Evolutionary conservation across 2,797 vertebrate species (phyloP).

Genomic region (Poecilia gillii): DNA sequence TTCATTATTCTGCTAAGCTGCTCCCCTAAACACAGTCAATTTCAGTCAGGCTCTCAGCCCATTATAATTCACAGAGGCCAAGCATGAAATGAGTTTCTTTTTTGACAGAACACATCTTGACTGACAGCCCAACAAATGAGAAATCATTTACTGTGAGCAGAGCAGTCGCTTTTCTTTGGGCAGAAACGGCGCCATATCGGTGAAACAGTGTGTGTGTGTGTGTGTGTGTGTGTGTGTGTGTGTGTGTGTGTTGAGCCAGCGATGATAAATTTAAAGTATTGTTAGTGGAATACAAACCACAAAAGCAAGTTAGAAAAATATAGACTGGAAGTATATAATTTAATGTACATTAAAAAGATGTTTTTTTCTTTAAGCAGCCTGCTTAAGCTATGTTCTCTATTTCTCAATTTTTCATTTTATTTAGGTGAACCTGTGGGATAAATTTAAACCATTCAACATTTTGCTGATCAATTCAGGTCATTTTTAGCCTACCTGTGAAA

Average conservation of each 20-base stretch:
- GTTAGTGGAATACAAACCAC: slow-evolving; percentile 33
- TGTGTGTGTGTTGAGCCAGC: slow-evolving; percentile 11
- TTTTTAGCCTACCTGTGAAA: background rate
- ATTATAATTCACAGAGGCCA: slow-evolving; percentile 68
- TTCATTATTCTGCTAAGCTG: slow-evolving; percentile 48
- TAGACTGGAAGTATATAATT: background rate
- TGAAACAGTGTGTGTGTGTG: slow-evolving; percentile 24
- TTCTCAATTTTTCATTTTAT: background rate
- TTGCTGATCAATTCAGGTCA: background rate
- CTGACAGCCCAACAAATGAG: slow-evolving; percentile 79
- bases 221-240: slow-evolving; percentile 26
- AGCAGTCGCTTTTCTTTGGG: slow-evolving; percentile 58
- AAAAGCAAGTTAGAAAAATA: slow-evolving; percentile 2
- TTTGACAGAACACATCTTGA: slow-evolving; percentile 66
- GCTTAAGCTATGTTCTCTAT: background rate
- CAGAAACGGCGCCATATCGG: slow-evolving; percentile 48
- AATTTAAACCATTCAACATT: background rate
- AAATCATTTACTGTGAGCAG: slow-evolving; percentile 77
- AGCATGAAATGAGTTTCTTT: slow-evolving; percentile 68
- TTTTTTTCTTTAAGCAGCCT: background rate
- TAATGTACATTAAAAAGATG: background rate
- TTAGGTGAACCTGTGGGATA: background rate
- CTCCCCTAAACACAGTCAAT: slow-evolving; percentile 48
- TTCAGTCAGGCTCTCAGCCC: slow-evolving; percentile 43
- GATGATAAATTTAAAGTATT: slow-evolving; percentile 39